Percentiles rank a stretch among this genome's conserved stretches.
Evolutionary conservation across 2,797 vertebrate species (phyloP).

Genomic region (Lepidocolaptes lacrymiger): DNA sequence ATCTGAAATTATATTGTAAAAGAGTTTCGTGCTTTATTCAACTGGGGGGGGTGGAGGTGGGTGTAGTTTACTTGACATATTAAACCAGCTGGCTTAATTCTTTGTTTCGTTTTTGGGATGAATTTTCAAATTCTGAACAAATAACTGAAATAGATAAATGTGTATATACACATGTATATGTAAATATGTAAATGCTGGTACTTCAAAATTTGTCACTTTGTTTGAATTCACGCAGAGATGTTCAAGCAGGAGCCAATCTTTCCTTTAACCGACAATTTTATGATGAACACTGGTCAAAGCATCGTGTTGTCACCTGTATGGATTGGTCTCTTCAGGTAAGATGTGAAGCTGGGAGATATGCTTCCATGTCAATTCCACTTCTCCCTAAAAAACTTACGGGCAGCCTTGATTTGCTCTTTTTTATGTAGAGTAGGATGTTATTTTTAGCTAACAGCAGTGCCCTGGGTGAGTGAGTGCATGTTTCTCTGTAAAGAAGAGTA

Average conservation of each 20-base stretch:
- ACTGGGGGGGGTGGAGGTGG: too few species aligned
- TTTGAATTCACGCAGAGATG: conserved; percentile 76
- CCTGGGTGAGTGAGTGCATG: not conserved
- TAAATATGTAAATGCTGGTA: not conserved
- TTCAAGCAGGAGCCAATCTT: conserved; percentile 90
- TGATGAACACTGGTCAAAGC: conserved; percentile 97
- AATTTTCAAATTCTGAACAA: conserved; percentile 16
- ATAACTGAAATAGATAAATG: not conserved
- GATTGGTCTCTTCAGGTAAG: conserved; percentile 97
- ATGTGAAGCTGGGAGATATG: not conserved
- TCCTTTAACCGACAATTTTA: conserved; percentile 93
- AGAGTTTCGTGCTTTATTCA: not conserved
- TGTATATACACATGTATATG: not conserved
- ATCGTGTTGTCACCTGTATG: conserved; percentile 95
- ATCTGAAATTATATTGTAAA: not conserved
- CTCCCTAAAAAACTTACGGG: not conserved
- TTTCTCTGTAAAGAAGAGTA: not conserved
- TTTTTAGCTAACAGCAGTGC: not conserved
- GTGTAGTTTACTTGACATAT: not conserved
- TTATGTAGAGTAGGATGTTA: not conserved
- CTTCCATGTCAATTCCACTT: not conserved
- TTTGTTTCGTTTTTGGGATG: not conserved
- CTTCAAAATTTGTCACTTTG: conserved; percentile 8
- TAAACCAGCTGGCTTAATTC: not conserved
- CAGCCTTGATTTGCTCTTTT: not conserved